Percentiles rank a stretch among this genome's conserved stretches.
phyloP scores from a whole-genome alignment of 2,113 vertebrate genomes.

The Laticauda laticaudata region DNA sequence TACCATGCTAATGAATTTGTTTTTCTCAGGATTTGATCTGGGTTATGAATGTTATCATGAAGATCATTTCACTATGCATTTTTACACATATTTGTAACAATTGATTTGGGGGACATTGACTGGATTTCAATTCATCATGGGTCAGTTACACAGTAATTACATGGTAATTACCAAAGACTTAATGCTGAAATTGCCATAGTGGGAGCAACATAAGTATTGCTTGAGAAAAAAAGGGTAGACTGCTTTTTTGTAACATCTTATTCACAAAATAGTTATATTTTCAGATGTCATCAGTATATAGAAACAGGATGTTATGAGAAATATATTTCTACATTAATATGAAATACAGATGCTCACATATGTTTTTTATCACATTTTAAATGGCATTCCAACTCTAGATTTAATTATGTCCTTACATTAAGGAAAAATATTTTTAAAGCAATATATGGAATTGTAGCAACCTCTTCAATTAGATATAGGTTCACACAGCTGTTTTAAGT shows the following conservation, averaged over 20 bases:
- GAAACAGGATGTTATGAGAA: neutral
- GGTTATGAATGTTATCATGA: constrained; percentile 49
- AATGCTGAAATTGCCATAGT: constrained; percentile 42
- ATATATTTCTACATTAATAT: neutral
- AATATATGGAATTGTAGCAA: neutral
- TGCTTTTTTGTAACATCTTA: neutral
- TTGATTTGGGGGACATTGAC: constrained; percentile 65
- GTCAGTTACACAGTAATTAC: constrained; percentile 63
- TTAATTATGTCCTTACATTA: neutral
- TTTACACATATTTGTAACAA: constrained; percentile 59
- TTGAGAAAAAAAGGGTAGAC: constrained; percentile 7
- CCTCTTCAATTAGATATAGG: neutral
- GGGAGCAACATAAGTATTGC: constrained; percentile 36
- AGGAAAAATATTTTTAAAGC: neutral
- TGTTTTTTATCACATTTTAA: neutral
- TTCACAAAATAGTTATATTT: neutral
- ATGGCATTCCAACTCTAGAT: neutral
- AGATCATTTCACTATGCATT: constrained; percentile 45
- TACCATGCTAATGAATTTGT: constrained; percentile 52
- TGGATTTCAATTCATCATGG: constrained; percentile 59
- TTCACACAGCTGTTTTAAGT: neutral
- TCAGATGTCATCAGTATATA: neutral
- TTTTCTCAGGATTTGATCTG: constrained; percentile 37
- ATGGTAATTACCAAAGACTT: constrained; percentile 58
- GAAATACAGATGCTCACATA: neutral